Evolutionary conservation across 2,888 invertebrate species (phyloP).

Genomic region (Glaucopsyche alexis): DNA sequence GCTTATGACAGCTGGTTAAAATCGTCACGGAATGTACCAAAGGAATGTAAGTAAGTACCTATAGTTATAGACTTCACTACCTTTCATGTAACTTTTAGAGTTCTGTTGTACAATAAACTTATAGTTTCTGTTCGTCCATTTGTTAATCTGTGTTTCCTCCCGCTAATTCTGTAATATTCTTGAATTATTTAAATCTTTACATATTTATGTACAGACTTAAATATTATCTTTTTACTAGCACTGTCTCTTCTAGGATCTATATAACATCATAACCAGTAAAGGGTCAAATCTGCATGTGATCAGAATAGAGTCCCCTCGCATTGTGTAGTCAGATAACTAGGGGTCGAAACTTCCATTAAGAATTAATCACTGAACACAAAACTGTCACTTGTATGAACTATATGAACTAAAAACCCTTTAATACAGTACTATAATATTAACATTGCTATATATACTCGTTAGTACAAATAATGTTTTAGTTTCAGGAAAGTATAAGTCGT

Average conservation of each 20-base stretch:
- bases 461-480: too few relatives aligned
- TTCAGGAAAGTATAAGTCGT: too few relatives aligned
- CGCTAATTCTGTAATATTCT: too few relatives aligned
- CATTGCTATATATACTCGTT: too few relatives aligned
- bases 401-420: not conserved
- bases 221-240: too few relatives aligned
- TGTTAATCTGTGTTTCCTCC: not conserved
- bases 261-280: slow-evolving; percentile 42
- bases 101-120: not conserved
- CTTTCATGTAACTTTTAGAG: not conserved
- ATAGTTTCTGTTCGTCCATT: not conserved
- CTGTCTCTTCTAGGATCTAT: slow-evolving; percentile 9
- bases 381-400: slow-evolving; percentile 4
- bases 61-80: not conserved
- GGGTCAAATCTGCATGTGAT: slow-evolving; percentile 74
- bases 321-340: slow-evolving; percentile 52
- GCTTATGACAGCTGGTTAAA: too few relatives aligned
- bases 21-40: not conserved
- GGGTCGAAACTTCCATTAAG: slow-evolving; percentile 30
- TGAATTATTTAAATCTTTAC: not conserved
- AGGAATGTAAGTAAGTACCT: too few relatives aligned
- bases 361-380: slow-evolving; percentile 22
- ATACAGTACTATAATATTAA: too few relatives aligned
- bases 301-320: slow-evolving; percentile 67
- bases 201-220: too few relatives aligned